phyloP scores from a whole-genome alignment of 2,888 invertebrate species.

The Torymus auratus region DNA sequence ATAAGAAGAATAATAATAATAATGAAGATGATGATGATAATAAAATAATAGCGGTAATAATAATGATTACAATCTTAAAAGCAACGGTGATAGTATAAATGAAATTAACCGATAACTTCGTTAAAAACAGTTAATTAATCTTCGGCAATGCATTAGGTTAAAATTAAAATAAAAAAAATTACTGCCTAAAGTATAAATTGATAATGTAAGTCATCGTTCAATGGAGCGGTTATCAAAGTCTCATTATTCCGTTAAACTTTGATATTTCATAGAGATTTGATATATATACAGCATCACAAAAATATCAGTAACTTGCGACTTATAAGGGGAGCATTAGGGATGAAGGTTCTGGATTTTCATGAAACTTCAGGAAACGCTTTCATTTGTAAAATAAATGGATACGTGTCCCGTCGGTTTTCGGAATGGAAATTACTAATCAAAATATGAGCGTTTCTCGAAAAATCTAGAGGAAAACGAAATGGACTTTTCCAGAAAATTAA shows the following conservation, averaged over 20 bases:
- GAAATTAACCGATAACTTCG: background rate
- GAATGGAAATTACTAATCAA: no score
- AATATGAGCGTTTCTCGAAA: no score
- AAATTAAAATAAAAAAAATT: no score
- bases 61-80: slow-evolving; percentile 42
- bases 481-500: no score
- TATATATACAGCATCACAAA: slow-evolving; percentile 66
- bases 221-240: no score
- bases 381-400: no score
- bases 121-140: slow-evolving; percentile 34
- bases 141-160: slow-evolving; percentile 40
- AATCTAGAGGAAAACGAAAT: no score
- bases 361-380: slow-evolving; percentile 21
- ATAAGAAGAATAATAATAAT: slow-evolving; percentile 16
- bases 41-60: slow-evolving; percentile 21
- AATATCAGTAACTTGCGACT: slow-evolving; percentile 64
- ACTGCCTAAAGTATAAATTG: no score
- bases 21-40: background rate
- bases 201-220: no score
- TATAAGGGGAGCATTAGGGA: background rate
- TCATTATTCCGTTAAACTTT: slow-evolving; percentile 5
- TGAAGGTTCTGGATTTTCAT: no score
- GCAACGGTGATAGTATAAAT: slow-evolving; percentile 21
- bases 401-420: no score
- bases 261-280: slow-evolving; percentile 17